Base-by-base conservation (phyloP, 2,888 invertebrate species). In the Apodemia hepburni region DNA sequence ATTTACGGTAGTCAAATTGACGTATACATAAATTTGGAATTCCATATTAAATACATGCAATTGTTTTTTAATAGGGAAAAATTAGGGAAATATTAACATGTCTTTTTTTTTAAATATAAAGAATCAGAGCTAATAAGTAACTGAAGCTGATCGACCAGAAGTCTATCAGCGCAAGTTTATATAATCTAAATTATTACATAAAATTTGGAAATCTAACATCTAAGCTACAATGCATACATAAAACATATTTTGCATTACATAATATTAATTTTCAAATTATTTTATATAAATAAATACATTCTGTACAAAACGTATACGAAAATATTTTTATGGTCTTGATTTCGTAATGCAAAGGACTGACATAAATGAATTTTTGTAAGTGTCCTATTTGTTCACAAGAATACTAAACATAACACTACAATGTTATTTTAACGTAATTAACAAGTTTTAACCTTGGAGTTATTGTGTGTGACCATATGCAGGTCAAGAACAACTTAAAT, bases 401-500 rank as follows among this genome's bases (percentile, higher is more conserved):
- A 27, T 15, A 27, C 54, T 54, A 54, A 54, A 54, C 54, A 27
- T 27, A 54, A 27, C 54, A 54, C 27, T 22, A 54, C 54, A 27
- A 54, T 54, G 54, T 51, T 51, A 22, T 54, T 54, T 54, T 54
- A 54, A 22, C 54, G 27, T 27, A 54, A 54, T 54, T 54, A 54
- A 54, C 54, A 54, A 54, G 54, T 54, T 54, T 54, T 12, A 22
- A 54, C 54, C 51, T 54, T 54, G 51, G 12, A 22, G 51, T 22
- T 11, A 17, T 17, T 22, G 8, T 22, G 22, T 54, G 51, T 54
- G 51, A 54, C 51, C 51, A 54, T 27, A 54, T 27, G 12, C 51
- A 54, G 51, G 51, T 54, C 51, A 54, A 54, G 51, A 54, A 54
- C 51, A 54, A 54, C 51, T 54, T 54, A 54, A 54, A 54, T 22